These are phyloP conservation scores for Neotragus moschatus DNA, from an alignment of 2,113 vertebrate genomes.

Conservation along the genomic window DNA sequence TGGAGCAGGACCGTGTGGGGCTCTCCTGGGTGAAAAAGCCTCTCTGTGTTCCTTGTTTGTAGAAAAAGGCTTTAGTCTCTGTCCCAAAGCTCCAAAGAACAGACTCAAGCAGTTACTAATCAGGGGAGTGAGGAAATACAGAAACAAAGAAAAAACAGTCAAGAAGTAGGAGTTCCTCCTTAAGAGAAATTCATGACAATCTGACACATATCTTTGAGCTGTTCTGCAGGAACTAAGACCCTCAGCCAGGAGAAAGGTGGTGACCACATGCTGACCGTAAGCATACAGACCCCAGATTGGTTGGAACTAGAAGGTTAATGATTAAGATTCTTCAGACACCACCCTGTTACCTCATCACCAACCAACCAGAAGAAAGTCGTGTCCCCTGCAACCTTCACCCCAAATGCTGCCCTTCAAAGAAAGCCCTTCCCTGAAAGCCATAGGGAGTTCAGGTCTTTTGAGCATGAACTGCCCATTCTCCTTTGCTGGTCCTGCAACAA, in stretches of 20 bases:
- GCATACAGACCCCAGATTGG: background rate
- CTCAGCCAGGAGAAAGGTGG: background rate
- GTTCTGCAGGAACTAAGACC: background rate
- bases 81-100: background rate
- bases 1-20: accelerated
- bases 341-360: background rate
- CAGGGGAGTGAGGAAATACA: background rate
- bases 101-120: background rate
- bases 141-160: background rate
- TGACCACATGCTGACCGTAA: background rate
- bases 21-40: background rate
- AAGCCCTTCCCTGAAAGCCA: background rate
- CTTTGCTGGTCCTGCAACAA: background rate
- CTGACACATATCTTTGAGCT: background rate
- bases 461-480: background rate
- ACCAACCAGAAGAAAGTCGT: background rate
- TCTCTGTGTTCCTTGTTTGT: background rate
- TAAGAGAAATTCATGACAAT: background rate
- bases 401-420: background rate
- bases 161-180: background rate
- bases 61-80: background rate
- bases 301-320: background rate
- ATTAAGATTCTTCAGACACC: background rate
- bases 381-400: background rate
- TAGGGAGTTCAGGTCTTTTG: background rate